Percentiles rank a stretch among this genome's conserved stretches.
These are phyloP conservation scores for Rhinichthys osculus DNA, from an alignment of 2,797 vertebrate genomes.

Conservation along the genomic window DNA sequence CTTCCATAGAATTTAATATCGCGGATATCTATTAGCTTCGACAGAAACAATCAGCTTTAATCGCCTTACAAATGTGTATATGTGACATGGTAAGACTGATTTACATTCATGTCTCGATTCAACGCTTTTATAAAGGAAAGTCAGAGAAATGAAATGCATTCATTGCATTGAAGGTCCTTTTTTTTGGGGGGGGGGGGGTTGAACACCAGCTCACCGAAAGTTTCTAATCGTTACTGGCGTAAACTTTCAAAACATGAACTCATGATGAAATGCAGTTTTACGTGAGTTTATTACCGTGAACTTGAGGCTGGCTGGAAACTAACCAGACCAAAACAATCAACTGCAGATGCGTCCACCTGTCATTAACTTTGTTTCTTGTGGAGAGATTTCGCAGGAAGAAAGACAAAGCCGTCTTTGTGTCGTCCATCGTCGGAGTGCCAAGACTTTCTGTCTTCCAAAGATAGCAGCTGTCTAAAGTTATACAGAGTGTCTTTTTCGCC, in stretches of 20 bases:
- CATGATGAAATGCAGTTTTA: slow-evolving; percentile 10
- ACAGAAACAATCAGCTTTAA: slow-evolving; percentile 50
- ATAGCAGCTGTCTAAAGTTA: slow-evolving; percentile 55
- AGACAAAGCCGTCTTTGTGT: slow-evolving; percentile 26
- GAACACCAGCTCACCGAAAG: background rate
- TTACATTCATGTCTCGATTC: slow-evolving; percentile 52
- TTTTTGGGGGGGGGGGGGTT: background rate
- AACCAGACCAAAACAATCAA: background rate
- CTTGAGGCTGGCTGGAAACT: slow-evolving; percentile 16
- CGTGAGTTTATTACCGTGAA: slow-evolving; percentile 8
- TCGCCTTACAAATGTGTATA: slow-evolving; percentile 13
- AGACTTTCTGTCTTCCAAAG: slow-evolving; percentile 7
- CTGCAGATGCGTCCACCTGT: slow-evolving; percentile 30
- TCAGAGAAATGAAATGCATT: background rate
- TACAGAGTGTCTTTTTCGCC: slow-evolving; percentile 3
- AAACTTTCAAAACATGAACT: slow-evolving; percentile 11
- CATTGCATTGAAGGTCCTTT: background rate
- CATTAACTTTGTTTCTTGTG: background rate
- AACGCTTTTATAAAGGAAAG: background rate
- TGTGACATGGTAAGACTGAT: slow-evolving; percentile 31
- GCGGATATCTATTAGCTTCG: slow-evolving; percentile 74
- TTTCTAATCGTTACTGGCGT: slow-evolving; percentile 23
- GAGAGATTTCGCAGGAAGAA: slow-evolving; percentile 20
- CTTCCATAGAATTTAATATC: slow-evolving; percentile 67
- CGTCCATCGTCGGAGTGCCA: slow-evolving; percentile 25